A percentile compares a stretch with the other conserved stretches of the same genome.
These are phyloP conservation scores for Semnopithecus entellus DNA, from an alignment of 2,113 vertebrate genomes.

Conservation along the genomic window DNA sequence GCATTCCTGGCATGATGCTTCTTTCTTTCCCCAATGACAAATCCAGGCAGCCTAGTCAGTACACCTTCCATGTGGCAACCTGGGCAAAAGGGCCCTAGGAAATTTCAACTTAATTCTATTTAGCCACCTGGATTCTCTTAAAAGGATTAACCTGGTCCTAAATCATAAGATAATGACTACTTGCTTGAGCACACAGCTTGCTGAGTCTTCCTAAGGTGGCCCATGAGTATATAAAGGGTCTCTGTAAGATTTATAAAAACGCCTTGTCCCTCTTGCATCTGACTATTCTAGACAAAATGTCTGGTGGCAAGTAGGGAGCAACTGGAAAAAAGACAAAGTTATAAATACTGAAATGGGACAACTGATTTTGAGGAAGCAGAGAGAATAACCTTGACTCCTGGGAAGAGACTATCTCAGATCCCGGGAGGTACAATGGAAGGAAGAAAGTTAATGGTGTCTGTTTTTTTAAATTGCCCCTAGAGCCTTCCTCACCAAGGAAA, in stretches of 20 bases:
- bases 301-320: not conserved
- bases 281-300: not conserved
- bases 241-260: not conserved
- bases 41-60: not conserved
- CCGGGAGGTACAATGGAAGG: not conserved
- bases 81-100: not conserved
- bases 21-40: not conserved
- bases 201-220: not conserved
- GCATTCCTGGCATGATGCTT: not conserved
- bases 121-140: not conserved
- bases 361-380: not conserved
- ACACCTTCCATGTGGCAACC: not conserved
- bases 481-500: not conserved
- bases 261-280: not conserved
- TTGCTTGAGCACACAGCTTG: not conserved
- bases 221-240: not conserved
- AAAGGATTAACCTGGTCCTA: not conserved
- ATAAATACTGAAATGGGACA: not conserved
- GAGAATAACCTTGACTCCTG: not conserved
- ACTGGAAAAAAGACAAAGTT: not conserved
- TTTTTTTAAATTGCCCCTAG: not conserved
- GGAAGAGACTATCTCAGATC: not conserved
- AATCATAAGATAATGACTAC: not conserved
- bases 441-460: not conserved
- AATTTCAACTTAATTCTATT: not conserved